Evolutionary conservation across 2,113 vertebrate genomes (phyloP), one percentile per base, ranked within the genome.

Genomic region (Eptesicus fuscus): DNA sequence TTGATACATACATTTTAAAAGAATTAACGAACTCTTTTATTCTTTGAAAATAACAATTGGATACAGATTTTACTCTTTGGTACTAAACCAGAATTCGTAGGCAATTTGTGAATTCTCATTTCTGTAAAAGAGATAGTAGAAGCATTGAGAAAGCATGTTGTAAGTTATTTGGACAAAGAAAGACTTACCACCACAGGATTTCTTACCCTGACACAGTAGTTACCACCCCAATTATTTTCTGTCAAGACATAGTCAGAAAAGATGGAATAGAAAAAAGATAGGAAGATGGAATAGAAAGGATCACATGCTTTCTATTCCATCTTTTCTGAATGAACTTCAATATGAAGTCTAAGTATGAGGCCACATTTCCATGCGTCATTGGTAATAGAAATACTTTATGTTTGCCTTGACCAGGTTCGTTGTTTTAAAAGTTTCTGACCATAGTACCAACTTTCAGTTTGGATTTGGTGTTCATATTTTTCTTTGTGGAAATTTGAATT

Each of bases 301-400:
- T 86, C 94, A 90, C n/a, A 90, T 95, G 79, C 28, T 85, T 89
- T 28, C 30, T 91, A 8, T 20, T 90, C 28, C 69, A 12, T 87
- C 17, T 95, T 89, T 89, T 92, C 42, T 95, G 59, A 93, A 90
- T 90, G 76, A 92, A 40, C n/a, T 88, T 56, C 76, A 96, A 18
- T 44, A 44, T 14, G 51, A 93, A 88, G 12, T 35, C 42, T 44
- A 71, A 83, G 49, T 63, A 77, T 32, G 67, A 91, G 71, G 74
- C 61, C 73, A 30, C 47, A 83, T 89, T 92, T 87, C 2, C 35
- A 56, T 90, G 10, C 7, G n/a, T 61, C 0, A 9, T 56, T 93
- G 65, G 8, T 86, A 63, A 67, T 70, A 91, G 61, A 70, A 65
- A 83, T 63, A 53, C 28, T 89, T 49, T 30, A 67, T 70, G 74